Base-by-base conservation (phyloP, 2,113 vertebrate species). In the Sterna hirundo region DNA sequence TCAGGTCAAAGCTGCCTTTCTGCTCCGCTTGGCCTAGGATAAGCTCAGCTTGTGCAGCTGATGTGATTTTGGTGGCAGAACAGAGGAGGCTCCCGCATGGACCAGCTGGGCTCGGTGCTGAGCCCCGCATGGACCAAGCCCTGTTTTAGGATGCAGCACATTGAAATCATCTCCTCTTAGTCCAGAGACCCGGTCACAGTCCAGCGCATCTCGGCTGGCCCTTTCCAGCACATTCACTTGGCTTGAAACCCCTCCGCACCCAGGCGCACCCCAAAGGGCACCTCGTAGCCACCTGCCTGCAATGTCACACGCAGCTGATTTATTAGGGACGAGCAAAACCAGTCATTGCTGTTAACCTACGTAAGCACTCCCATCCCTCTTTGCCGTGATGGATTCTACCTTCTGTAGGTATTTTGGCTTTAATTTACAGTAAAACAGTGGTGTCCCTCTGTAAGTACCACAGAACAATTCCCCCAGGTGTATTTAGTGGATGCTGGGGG, bases 151-250 rank as follows among this genome's bases (percentile, higher is more conserved):
- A 46, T 40, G 7, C 34, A 90, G 23, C 55, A 60, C 26, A 15
- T 0, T 32, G 44, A 42, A 23, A 17, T 44, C 27, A 32, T 17
- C 44, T 65, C n/a, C 55, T 55, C 29, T 44, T 23, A 57, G 65
- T 40, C 60, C 74, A 77, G 54, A 61, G 64, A 47, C 20, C 15
- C 17, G 46, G 13, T 34, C 20, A 12, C 5, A 65, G 22, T 34
- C 21, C 61, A 90, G 74, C 6, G 5, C 19, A 54, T 2, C 30
- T 29, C 11, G 3, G 14, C 0, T 0, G 20, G 46, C 5, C 12
- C 32, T 49, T 23, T 55, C 40, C 47, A 49, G 47, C 2, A 0
- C 6, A 0, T 30, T 34, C 0, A 0, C 14, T 58, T 34, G 20
- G 11, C 51, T 40, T 44, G 36, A 69, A 68, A 21, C 29, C 49